A percentile compares a stretch with the other conserved stretches of the same genome.
Conservation (phyloP, 2,113 vertebrate species). For the Pelvicachromis taeniatus region DNA sequence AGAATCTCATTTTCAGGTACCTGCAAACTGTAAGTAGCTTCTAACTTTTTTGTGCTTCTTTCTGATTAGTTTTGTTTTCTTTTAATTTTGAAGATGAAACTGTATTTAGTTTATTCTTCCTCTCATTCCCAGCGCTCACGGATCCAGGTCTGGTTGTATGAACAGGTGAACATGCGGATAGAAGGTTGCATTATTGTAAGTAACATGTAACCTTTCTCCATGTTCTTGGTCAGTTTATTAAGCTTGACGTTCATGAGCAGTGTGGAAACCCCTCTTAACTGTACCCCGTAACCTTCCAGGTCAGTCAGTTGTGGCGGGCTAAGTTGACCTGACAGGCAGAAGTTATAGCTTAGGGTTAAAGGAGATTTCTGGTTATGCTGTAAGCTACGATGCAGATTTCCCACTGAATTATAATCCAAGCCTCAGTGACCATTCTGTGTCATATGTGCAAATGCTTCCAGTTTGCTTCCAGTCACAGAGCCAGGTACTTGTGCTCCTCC, state of each 20-base stretch:
- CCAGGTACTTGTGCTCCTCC: background rate
- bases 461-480: background rate
- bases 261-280: background rate
- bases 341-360: background rate
- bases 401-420: background rate
- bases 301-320: background rate
- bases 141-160: constrained; percentile 98
- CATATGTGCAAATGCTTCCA: background rate
- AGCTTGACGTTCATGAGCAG: background rate
- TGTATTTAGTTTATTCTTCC: background rate
- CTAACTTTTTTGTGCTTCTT: rapidly evolving
- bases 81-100: background rate
- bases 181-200: constrained; percentile 99
- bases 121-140: constrained; percentile 80
- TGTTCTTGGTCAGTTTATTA: background rate
- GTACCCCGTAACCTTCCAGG: background rate
- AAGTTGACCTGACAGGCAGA: background rate
- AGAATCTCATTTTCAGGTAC: constrained; percentile 99
- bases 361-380: background rate
- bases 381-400: background rate
- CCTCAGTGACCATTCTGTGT: background rate
- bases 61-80: background rate
- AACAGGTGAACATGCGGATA: constrained; percentile 98
- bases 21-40: constrained; percentile 89
- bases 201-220: background rate